These are phyloP conservation scores for Bothrops jararaca DNA, from an alignment of 2,113 vertebrate species.

Conservation along the genomic window DNA sequence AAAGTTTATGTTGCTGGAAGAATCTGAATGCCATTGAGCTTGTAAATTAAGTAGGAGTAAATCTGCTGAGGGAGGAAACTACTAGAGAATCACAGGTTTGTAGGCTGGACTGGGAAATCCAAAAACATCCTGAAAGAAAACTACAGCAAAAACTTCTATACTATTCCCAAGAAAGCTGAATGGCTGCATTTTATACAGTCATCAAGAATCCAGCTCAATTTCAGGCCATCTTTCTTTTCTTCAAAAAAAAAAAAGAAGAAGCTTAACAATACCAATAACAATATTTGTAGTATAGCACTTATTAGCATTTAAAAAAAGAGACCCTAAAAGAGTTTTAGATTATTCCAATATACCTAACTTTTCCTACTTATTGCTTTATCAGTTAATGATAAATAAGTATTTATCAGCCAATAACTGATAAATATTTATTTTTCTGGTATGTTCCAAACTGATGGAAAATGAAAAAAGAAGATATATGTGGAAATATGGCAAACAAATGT, in stretches of 20 bases:
- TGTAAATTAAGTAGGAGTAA: background rate
- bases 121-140: background rate
- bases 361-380: background rate
- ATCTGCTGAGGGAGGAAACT: background rate
- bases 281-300: background rate
- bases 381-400: background rate
- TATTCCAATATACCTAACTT: background rate
- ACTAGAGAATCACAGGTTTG: background rate
- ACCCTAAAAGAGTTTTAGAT: background rate
- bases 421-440: background rate
- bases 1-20: background rate
- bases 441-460: background rate
- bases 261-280: background rate
- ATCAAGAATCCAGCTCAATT: too few species aligned
- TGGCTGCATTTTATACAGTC: background rate
- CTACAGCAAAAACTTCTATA: background rate
- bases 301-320: background rate
- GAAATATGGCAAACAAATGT: background rate
- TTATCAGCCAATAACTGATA: background rate
- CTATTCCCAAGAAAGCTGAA: background rate
- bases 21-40: background rate
- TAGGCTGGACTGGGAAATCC: background rate
- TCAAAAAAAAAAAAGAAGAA: background rate
- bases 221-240: background rate
- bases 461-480: background rate